Conservation (phyloP, 2,113 vertebrate species). For the Polypterus bichir region DNA sequence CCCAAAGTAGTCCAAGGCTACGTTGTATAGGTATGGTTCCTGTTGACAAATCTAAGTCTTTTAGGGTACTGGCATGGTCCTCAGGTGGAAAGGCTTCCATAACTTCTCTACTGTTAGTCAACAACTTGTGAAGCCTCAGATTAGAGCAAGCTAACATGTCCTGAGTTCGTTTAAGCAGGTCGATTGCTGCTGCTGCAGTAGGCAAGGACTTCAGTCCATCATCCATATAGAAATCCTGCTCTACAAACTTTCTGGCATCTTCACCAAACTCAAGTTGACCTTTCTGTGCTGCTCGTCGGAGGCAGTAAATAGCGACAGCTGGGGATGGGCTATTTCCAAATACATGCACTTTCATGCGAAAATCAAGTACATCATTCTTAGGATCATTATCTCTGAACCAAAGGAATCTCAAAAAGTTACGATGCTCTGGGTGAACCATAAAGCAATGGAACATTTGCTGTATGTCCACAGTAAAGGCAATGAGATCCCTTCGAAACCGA, state of each 20-base stretch:
- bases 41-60: too few species aligned
- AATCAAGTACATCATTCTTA: conserved; percentile 2
- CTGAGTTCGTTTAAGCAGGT: not conserved
- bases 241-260: not conserved
- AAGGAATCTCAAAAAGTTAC: not conserved
- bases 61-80: too few species aligned
- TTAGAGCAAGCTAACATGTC: not conserved
- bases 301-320: too few species aligned
- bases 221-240: not conserved
- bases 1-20: too few species aligned
- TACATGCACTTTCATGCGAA: not conserved
- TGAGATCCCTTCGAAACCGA: not conserved
- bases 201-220: not conserved
- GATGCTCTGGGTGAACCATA: not conserved
- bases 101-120: not conserved
- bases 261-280: not conserved
- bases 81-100: too few species aligned
- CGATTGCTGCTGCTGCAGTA: not conserved
- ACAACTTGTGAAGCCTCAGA: not conserved
- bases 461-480: not conserved
- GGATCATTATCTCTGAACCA: conserved; percentile 5
- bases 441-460: conserved; percentile 5
- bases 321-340: not conserved
- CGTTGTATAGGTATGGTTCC: too few species aligned
- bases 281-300: not conserved